Base-by-base conservation (phyloP, 2,113 vertebrate species). In the Siphamia tubifer region DNA sequence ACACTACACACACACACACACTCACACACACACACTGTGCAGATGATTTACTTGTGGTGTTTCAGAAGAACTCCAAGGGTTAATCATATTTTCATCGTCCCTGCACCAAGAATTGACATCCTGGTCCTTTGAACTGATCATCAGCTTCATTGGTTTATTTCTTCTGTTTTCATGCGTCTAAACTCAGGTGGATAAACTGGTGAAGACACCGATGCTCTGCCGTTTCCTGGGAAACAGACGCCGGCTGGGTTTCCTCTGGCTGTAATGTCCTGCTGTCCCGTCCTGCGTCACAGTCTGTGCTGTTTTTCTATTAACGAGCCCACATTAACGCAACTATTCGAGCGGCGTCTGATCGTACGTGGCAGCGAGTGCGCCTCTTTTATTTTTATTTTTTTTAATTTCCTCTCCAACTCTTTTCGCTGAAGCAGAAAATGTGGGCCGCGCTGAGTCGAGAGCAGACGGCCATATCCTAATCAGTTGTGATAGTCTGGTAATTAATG, bases 401-500 rank as follows among this genome's bases (percentile, higher is more conserved):
- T 70, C 78, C 57, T 28, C 55, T 43, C n/a, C 11, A 23, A 52
- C 48, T 69, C 74, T 73, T 68, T 36, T 58, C 63, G 11, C 1
- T 60, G 75, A 79, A 84, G 85, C 87, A 82, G 84, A 84, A 87
- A 81, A 81, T 75, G 69, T 84, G 74, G 81, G 79, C 83, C 45
- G 32, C 76, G 17, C 74, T 40, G 79, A 83, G 85, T 76, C 72
- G 62, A 35, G 54, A 87, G 85, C 85, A 84, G 74, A 77, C 73
- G 55, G 75, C 83, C 86, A 65, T 75, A 68, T 81, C 63, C 81
- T 90, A 89, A 91, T 90, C 84, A 82, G 82, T 77, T 89, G 87
- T 85, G 89, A 90, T 87, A 77, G 87, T 89, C 73, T 85, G 53
- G 49, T 90, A 89, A 91, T 90, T 89, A 92, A 91, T 87, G 71